phyloP scores from a whole-genome alignment of 2,113 vertebrate genomes.

The Eubucco bourcierii region DNA sequence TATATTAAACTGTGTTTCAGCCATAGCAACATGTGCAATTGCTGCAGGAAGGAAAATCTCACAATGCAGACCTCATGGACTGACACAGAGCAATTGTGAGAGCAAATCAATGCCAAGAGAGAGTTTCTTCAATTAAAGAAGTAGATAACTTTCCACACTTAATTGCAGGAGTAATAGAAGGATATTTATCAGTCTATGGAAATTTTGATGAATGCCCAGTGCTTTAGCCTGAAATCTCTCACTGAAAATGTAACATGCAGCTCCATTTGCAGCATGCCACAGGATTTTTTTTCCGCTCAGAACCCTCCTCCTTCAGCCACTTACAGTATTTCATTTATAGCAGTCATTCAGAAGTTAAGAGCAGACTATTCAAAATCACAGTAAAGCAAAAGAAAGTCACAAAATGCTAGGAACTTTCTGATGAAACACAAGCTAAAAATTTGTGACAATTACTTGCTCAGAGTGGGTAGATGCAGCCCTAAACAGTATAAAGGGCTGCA shows the following conservation, averaged over 20 bases:
- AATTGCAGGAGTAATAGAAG: neutral
- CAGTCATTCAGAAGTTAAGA: neutral
- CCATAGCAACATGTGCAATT: neutral
- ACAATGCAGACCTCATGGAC: neutral
- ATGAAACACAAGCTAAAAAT: neutral
- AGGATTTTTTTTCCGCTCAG: neutral
- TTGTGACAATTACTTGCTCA: neutral
- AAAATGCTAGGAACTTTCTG: neutral
- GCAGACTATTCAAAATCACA: neutral
- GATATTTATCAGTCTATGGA: neutral
- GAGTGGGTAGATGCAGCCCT: neutral
- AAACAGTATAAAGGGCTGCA: neutral
- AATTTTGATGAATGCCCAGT: neutral
- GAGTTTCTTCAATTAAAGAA: neutral
- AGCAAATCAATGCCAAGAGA: neutral
- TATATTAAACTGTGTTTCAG: neutral
- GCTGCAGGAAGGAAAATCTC: neutral
- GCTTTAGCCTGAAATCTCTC: neutral
- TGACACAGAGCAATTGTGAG: slow-evolving; percentile 29
- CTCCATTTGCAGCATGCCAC: neutral
- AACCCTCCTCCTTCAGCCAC: neutral
- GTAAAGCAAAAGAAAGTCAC: neutral
- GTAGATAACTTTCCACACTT: neutral
- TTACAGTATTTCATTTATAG: neutral
- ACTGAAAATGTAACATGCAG: neutral